Evolutionary conservation across 2,888 invertebrate genomes (phyloP).

Genomic region (Dryadula phaetusa): DNA sequence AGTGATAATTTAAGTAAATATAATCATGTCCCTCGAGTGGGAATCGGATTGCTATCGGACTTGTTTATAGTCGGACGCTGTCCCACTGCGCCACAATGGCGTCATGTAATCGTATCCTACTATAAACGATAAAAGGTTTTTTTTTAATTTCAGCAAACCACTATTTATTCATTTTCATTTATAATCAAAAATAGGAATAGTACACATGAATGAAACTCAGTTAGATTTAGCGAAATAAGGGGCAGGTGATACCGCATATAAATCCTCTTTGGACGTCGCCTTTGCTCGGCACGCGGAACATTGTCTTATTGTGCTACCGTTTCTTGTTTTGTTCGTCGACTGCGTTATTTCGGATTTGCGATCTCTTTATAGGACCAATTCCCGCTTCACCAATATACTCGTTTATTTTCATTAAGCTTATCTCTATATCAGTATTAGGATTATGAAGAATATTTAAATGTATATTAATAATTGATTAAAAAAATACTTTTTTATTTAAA

Average conservation of each 20-base stretch:
- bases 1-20: too few relatives aligned
- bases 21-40: too few relatives aligned
- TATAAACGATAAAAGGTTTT: too few relatives aligned
- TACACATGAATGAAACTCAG: constrained; percentile 49
- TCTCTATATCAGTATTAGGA: constrained; percentile 6
- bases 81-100: too few relatives aligned
- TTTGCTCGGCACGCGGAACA: constrained; percentile 76
- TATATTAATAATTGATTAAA: too few relatives aligned
- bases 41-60: too few relatives aligned
- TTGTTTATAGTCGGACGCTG: too few relatives aligned
- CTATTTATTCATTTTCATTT: constrained; percentile 31
- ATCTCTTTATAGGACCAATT: constrained; percentile 59
- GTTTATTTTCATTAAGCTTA: constrained; percentile 32
- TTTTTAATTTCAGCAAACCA: too few relatives aligned
- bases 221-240: constrained; percentile 50
- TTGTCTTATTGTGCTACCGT: constrained; percentile 74
- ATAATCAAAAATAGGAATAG: constrained; percentile 33
- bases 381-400: constrained; percentile 42
- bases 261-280: constrained; percentile 68
- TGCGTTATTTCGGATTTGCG: constrained; percentile 74
- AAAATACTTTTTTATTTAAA: too few relatives aligned
- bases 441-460: neutral
- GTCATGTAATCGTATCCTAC: neutral
- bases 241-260: constrained; percentile 71
- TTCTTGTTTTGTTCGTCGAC: constrained; percentile 70